Evolutionary conservation across 2,113 vertebrate species (phyloP), one percentile per base, ranked within the genome.

Genomic region (Zapus hudsonius): DNA sequence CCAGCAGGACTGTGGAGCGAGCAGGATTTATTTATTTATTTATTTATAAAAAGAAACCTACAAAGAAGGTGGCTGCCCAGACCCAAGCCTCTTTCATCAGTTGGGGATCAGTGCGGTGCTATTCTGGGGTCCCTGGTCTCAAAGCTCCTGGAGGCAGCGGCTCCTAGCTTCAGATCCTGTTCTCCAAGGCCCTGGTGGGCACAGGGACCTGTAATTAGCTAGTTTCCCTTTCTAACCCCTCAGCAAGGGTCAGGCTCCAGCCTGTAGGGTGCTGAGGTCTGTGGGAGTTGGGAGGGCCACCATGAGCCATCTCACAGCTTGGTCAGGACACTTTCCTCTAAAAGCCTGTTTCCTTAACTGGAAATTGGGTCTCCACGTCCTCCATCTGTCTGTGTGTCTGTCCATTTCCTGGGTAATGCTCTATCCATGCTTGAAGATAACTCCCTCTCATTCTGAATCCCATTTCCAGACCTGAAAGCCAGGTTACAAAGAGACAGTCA

Each of bases 121-220:
- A 11, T 36, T 40, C 59, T 61, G 11, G 8, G 7, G 64, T 20
- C 33, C 31, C 38, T 1, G 40, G 69, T 13, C 23, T 0, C 0
- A 23, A 23, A 33, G 40, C 79, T 42, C 52, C 1, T 13, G 59
- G n/a, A 2, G 33, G 40, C 29, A 27, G 20, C 47, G 0, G 1
- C 33, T 1, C 0, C 36, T 16, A 0, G 2, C 52, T 2, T 31
- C 4, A 0, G 66, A 64, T 8, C 29, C 0, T 0, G 73, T 36
- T 47, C 19, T n/a, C 42, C 3, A 16, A 17, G 22, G 7, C 74
- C 38, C 67, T 15, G 25, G 4, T 1, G 33, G 40, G 40, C 47
- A 78, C 33, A 55, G 29, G 61, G n/a, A 11, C 36, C 10, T 0
- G 1, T 1, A 15, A 1, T 5, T 19, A 13, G 0, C 0, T 29